These are phyloP conservation scores for Poeciliopsis prolifica DNA, from an alignment of 2,113 vertebrate species.

Conservation along the genomic window DNA sequence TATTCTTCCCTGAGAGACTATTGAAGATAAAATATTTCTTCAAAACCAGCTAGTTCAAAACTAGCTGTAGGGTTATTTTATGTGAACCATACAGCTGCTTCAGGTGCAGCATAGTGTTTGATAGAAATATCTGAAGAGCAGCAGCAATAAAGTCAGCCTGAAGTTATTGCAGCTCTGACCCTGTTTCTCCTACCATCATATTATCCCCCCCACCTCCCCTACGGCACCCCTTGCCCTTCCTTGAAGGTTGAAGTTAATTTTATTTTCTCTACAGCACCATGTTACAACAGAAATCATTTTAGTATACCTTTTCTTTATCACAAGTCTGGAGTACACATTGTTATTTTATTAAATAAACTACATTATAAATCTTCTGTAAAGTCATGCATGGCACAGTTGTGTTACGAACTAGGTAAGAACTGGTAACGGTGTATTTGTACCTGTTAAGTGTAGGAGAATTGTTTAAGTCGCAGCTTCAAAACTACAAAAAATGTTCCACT, in stretches of 20 bases:
- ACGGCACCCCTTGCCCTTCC: neutral
- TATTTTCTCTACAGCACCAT: neutral
- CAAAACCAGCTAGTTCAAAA: neutral
- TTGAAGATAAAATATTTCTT: constrained; percentile 1
- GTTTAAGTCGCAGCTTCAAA: no score
- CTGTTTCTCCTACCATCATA: neutral
- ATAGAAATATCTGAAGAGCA: constrained; percentile 8
- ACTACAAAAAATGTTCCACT: no score
- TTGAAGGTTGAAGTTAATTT: neutral
- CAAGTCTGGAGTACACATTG: neutral
- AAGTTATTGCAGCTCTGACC: constrained; percentile 15
- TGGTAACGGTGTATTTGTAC: no score
- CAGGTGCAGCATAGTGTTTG: constrained; percentile 5
- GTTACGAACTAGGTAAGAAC: no score
- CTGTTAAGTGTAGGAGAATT: no score
- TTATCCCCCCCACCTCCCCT: neutral
- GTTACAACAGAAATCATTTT: neutral
- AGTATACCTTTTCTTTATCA: neutral
- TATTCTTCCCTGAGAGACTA: neutral
- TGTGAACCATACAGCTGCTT: neutral
- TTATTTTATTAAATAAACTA: neutral
- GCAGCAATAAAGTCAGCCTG: constrained; percentile 14
- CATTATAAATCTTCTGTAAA: neutral
- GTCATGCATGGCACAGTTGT: no score
- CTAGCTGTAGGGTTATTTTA: neutral